Evolutionary conservation across 2,797 vertebrate genomes (phyloP).

Genomic region (Cyclura pinguis): DNA sequence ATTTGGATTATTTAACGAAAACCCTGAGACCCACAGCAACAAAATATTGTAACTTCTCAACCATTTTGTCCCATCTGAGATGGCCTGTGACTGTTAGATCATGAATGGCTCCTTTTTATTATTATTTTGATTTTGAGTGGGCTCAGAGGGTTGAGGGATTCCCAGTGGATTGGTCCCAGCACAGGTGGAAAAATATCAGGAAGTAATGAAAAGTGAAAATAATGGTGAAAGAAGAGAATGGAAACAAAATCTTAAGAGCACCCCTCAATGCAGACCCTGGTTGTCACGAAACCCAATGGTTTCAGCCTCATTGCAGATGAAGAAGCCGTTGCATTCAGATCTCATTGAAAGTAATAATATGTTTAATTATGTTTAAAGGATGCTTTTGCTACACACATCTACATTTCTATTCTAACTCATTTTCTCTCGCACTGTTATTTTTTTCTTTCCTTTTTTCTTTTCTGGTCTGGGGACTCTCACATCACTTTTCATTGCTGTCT

Average conservation of each 20-base stretch:
- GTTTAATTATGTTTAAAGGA: slow-evolving; percentile 16
- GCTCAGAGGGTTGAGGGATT: neutral
- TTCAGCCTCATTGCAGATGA: neutral
- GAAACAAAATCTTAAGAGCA: neutral
- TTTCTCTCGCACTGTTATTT: neutral
- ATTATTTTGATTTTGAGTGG: neutral
- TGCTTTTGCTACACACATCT: neutral
- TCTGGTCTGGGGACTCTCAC: neutral
- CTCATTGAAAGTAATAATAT: neutral
- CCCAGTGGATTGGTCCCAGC: neutral
- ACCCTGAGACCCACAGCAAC: no score
- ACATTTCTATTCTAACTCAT: neutral
- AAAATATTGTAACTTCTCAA: no score
- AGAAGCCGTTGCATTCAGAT: neutral
- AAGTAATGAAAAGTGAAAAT: neutral
- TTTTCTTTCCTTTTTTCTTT: neutral
- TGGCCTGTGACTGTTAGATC: neutral
- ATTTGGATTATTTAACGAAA: no score
- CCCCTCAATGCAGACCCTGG: neutral
- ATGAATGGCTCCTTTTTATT: neutral
- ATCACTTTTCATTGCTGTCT: slow-evolving; percentile 16
- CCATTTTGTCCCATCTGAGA: no score
- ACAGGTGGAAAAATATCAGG: neutral
- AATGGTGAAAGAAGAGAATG: neutral
- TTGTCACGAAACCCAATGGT: neutral